A percentile compares a stretch with the other conserved stretches of the same genome.
These are phyloP conservation scores for Epistrophe grossulariae DNA, from an alignment of 2,888 invertebrate species.

Conservation along the genomic window DNA sequence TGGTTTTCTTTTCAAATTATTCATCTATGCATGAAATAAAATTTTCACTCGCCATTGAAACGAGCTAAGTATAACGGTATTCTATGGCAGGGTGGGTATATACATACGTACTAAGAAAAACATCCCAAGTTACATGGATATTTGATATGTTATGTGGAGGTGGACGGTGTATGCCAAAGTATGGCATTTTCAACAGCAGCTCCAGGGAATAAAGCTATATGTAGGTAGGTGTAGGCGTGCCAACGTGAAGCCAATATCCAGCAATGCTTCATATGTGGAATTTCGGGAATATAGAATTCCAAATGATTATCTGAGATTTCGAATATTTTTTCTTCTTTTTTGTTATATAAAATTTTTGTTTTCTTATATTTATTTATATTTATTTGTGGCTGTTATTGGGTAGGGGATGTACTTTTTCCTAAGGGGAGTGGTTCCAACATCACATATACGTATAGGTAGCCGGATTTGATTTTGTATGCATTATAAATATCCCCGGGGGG, in stretches of 20 bases:
- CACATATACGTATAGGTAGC: neutral
- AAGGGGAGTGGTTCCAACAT: neutral
- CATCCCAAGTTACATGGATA: constrained; percentile 9
- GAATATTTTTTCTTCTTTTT: constrained; percentile 38
- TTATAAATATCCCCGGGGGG: constrained; percentile 56
- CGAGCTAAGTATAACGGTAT: constrained; percentile 18
- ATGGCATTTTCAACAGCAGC: neutral
- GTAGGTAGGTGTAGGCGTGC: constrained; percentile 14
- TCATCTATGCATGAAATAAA: constrained; percentile 73
- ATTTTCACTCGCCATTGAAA: constrained; percentile 62
- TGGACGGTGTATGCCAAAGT: neutral
- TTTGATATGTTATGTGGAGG: neutral
- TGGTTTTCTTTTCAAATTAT: constrained; percentile 63
- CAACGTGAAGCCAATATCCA: constrained; percentile 21
- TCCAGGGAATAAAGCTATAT: neutral
- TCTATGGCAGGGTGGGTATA: neutral
- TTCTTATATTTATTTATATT: constrained; percentile 12
- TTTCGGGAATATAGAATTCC: constrained; percentile 48
- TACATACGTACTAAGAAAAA: constrained; percentile 5
- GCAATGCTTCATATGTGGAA: constrained; percentile 12
- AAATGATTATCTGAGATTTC: constrained; percentile 68
- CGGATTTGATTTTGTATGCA: constrained; percentile 32
- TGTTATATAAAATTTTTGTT: constrained; percentile 17
- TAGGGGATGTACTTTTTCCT: neutral
- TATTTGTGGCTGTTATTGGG: constrained; percentile 10